Conservation (phyloP, 2,797 vertebrate genomes). For the Pelobates cultripes region DNA sequence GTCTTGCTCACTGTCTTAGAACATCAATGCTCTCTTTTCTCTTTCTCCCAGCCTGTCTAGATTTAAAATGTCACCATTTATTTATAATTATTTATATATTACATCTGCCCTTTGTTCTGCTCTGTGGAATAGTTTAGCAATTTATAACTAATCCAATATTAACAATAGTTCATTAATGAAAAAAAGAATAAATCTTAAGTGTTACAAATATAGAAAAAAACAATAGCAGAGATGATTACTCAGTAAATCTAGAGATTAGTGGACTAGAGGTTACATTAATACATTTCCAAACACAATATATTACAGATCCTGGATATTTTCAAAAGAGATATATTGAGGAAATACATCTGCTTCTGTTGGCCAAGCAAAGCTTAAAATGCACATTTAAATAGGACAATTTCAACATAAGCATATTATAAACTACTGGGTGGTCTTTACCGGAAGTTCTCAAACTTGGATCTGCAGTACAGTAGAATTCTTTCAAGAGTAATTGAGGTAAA, state of each 20-base stretch:
- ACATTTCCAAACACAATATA: background rate
- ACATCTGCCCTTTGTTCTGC: no score
- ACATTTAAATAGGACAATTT: constrained; percentile 5
- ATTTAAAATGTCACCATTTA: no score
- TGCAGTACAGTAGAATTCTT: background rate
- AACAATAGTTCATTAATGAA: no score
- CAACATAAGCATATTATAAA: background rate
- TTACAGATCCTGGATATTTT: background rate
- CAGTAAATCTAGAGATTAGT: background rate
- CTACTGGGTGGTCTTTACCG: background rate
- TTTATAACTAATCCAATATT: no score
- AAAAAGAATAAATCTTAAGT: no score
- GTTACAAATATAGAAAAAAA: no score
- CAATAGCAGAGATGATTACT: background rate
- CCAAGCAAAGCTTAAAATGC: background rate
- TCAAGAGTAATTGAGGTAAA: background rate
- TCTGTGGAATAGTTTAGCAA: no score
- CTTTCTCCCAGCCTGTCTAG: no score
- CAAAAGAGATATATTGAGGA: background rate
- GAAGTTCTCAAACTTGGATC: background rate
- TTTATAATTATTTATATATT: no score
- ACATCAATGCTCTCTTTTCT: no score
- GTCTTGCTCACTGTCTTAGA: no score
- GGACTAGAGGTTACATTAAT: background rate
- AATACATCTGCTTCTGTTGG: constrained; percentile 14